These are phyloP conservation scores for Oasisia sp. DNA, from an alignment of 2,888 invertebrate species.

Conservation along the genomic window DNA sequence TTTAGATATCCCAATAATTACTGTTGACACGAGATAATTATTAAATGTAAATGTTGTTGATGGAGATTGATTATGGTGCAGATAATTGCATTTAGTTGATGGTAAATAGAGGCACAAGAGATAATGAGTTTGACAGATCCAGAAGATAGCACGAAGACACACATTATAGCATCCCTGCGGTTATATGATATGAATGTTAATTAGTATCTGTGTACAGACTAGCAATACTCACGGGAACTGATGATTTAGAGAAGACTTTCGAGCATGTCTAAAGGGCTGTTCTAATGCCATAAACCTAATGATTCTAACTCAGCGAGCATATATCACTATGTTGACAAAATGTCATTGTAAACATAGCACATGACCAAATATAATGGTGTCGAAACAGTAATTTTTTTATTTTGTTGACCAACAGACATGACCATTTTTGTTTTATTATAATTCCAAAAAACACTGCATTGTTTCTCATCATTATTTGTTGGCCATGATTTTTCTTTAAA, in stretches of 20 bases:
- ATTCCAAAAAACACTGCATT: too few species aligned
- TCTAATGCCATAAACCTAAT: not conserved
- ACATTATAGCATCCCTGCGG: not conserved
- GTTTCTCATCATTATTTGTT: too few species aligned
- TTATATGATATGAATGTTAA: not conserved
- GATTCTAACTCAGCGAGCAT: not conserved
- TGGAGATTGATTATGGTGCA: not conserved
- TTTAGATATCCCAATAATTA: not conserved
- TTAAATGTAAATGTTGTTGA: constrained; percentile 4
- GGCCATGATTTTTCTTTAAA: too few species aligned
- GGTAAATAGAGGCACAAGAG: not conserved
- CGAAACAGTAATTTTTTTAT: too few species aligned
- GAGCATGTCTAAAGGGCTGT: not conserved
- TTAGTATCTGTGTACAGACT: not conserved
- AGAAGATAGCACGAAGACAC: not conserved
- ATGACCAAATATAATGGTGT: too few species aligned
- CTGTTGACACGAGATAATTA: not conserved
- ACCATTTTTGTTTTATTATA: too few species aligned
- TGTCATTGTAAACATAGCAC: not conserved
- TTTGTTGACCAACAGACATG: too few species aligned
- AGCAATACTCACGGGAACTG: not conserved
- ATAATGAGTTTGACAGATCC: not conserved
- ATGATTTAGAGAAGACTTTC: not conserved
- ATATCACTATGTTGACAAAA: not conserved
- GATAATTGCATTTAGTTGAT: constrained; percentile 10